Base-by-base conservation (phyloP, 2,797 vertebrate species). In the Falco berigora region DNA sequence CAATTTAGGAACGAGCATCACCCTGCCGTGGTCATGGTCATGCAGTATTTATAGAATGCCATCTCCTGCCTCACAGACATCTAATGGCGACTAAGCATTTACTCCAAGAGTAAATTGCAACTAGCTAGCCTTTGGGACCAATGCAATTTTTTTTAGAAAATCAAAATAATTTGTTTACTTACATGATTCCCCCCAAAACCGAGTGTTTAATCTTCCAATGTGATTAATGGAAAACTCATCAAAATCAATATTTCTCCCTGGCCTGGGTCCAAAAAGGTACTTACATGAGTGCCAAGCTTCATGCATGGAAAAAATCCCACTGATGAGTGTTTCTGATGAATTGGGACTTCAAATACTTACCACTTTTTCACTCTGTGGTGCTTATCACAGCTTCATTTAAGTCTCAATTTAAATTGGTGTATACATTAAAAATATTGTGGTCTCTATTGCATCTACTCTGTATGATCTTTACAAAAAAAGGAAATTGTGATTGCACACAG, bases 31-130 rank as follows among this genome's bases (percentile, higher is more conserved):
- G 90, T 71, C 92, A 58, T 80, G 84, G 90, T 91, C 94, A 95
- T 84, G 67, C 50, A 62, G 46, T 97, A 97, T 97, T 97, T 97
- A 96, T 97, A 97, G 97, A 93, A 93, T 68, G 58, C 68, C 88
- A 89, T 38, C 86, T 92, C 80, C 90, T 62, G 68, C 61, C 86
- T 96, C 84, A 80, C 81, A 91, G 87, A 83, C 84, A 56, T 89
- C 64, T 90, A 77, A 83, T 78, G 84, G 84, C 90, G 91, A 56
- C 6, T 36, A 91, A 92, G 44, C 53, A 62, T 91, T 88, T 87
- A 67, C 30, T 92, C 66, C 64, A 80, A 56, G 86, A 75, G 86
- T 72, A 58, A 94, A 83, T 40, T 7, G 6, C 55, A 87, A 78
- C 79, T 78, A 68, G 28, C 47, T 68, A 72, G 64, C 78, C 72